Evolutionary conservation across 92 coral and sea anemone genomes (phyloP), one percentile per base, ranked within the genome.

Genomic region (Bergia puertoricense): DNA sequence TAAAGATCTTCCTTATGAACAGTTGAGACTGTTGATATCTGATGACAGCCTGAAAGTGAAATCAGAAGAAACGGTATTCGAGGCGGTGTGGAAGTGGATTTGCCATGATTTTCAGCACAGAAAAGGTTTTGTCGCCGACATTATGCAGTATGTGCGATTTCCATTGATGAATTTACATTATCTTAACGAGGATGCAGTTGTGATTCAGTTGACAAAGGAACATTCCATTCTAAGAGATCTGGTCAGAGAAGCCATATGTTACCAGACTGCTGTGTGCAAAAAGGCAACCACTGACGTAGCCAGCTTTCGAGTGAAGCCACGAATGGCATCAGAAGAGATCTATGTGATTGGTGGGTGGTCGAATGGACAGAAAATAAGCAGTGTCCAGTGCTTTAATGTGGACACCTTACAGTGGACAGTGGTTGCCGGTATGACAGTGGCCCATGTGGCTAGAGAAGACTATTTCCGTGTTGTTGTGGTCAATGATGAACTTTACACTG

Each of bases 321-420:
- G 99, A 42, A 92, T 97, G 98, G 99, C 99, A 74, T 97, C 99
- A 10, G 99, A 97, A 73, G 99, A 97, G 73, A 97, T 97, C 76
- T 97, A 94, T 76, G 99, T 97, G 39, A 95, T 97, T 36, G 99
- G 99, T 65, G 99, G 99, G 18, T 97, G 99, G 99, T 97, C 99
- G 6, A 97, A 97, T 72, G 99, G 99, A 14, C 99, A 97, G 90
- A 97, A 97, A 51, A 94, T 97, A 86, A 95, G 99, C 86, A 97
- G 98, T 81, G 99, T 97, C 77, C 99, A 95, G 74, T 97, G 99
- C 68, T 97, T 97, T 81, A 97, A 97, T 88, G 99, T 97, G 87
- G 98, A 97, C 88, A 97, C 99, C 65, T 78, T 97, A 23, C 93
- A 97, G 67, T 97, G 99, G 99, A 91, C 99, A 72, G 90, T 90